Conservation (phyloP, 1,140 invertebrate genomes). For the Sipha flava region DNA sequence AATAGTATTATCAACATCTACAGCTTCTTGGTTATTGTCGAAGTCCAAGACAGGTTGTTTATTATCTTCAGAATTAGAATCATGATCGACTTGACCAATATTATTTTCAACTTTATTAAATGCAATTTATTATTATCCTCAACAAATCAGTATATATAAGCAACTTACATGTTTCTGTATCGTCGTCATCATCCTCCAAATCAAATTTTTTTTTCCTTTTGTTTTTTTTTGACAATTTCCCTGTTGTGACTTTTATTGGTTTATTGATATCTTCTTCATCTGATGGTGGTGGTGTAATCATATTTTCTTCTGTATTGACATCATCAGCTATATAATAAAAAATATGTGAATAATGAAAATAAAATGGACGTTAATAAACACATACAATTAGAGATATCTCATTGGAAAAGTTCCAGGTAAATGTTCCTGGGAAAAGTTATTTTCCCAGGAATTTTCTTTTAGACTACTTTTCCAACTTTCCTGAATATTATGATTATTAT, state of each 20-base stretch:
- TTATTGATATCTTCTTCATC: neutral
- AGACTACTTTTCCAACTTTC: no score
- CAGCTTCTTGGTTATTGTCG: no score
- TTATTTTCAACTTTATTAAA: neutral
- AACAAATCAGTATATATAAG: neutral
- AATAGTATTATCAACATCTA: neutral
- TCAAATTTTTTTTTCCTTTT: constrained; percentile 14
- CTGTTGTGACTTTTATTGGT: neutral
- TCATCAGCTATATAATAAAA: neutral
- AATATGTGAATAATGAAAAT: neutral
- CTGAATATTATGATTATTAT: no score
- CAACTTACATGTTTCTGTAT: neutral
- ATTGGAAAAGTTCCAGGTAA: no score
- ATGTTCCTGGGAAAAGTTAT: no score
- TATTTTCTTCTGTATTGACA: neutral
- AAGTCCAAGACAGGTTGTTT: neutral
- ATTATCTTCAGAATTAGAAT: neutral
- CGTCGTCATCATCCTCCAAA: neutral
- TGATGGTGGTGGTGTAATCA: neutral
- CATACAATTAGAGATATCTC: no score
- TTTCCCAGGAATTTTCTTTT: no score
- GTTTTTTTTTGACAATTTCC: constrained; percentile 8
- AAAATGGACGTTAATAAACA: no score
- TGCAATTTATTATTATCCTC: neutral
- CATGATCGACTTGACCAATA: neutral